Conservation (phyloP, 2,113 vertebrate species). For the Pica pica region DNA sequence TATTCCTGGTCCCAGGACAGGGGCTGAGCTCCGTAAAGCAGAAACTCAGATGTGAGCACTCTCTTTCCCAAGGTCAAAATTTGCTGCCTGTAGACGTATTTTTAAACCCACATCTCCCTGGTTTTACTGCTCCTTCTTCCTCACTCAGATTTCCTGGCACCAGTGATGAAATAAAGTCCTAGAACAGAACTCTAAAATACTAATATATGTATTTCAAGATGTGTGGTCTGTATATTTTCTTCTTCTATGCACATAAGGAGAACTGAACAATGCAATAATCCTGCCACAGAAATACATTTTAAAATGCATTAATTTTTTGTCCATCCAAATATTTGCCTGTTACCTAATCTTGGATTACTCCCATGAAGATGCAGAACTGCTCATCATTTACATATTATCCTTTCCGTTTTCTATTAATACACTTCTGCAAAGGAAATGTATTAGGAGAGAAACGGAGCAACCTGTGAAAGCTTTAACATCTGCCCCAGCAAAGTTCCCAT, state of each 20-base stretch:
- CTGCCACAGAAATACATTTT: not conserved
- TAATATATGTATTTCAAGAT: not conserved
- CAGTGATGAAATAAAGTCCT: not conserved
- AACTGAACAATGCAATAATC: not conserved
- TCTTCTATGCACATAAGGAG: not conserved
- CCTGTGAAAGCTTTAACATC: not conserved
- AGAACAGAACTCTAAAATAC: not conserved
- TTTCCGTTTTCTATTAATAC: not conserved
- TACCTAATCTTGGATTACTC: not conserved
- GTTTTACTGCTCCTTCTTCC: not conserved
- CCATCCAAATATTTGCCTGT: not conserved
- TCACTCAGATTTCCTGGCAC: not conserved
- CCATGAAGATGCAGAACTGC: not conserved
- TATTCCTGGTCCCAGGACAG: not conserved
- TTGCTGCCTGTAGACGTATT: not conserved
- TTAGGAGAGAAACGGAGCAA: fast-evolving
- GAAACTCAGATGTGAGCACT: not conserved
- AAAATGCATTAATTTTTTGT: not conserved
- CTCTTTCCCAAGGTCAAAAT: not conserved
- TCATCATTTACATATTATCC: not conserved
- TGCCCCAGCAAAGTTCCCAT: not conserved
- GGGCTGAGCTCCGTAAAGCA: not conserved
- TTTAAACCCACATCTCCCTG: not conserved
- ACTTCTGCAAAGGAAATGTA: not conserved
- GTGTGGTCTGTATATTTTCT: not conserved